A percentile compares a stretch with the other conserved stretches of the same genome.
phyloP scores from a whole-genome alignment of 2,797 vertebrate species.

The Xenentodon cancila region DNA sequence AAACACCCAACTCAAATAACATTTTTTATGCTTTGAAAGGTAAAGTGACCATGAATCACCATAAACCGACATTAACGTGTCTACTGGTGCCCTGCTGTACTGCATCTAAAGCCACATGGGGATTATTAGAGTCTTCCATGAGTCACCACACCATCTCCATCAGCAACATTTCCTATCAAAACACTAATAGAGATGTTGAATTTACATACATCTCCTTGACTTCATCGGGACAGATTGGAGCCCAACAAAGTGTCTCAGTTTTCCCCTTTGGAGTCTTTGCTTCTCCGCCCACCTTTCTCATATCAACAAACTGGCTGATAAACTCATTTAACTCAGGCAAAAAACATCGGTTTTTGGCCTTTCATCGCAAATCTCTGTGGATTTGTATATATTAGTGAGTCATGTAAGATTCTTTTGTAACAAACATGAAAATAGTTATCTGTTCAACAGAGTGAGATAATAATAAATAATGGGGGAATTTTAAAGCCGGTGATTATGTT shows the following conservation, averaged over 20 bases:
- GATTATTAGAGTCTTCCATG: conserved; percentile 54
- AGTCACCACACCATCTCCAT: conserved; percentile 44
- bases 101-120: conserved; percentile 39
- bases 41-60: conserved; percentile 28
- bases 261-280: no score
- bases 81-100: conserved; percentile 18
- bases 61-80: conserved; percentile 58
- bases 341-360: no score
- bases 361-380: no score
- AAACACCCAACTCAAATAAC: conserved; percentile 30
- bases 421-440: background rate
- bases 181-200: no score
- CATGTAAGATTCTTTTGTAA: no score
- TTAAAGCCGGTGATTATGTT: background rate
- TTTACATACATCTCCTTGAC: no score
- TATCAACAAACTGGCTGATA: conserved; percentile 26
- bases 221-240: no score
- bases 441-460: conserved; percentile 7
- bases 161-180: conserved; percentile 34
- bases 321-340: no score
- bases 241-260: no score
- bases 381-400: no score
- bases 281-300: background rate
- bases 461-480: conserved; percentile 11
- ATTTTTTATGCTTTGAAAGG: conserved; percentile 34